Conservation (phyloP, 1,140 invertebrate species). For the Uloborus diversus region DNA sequence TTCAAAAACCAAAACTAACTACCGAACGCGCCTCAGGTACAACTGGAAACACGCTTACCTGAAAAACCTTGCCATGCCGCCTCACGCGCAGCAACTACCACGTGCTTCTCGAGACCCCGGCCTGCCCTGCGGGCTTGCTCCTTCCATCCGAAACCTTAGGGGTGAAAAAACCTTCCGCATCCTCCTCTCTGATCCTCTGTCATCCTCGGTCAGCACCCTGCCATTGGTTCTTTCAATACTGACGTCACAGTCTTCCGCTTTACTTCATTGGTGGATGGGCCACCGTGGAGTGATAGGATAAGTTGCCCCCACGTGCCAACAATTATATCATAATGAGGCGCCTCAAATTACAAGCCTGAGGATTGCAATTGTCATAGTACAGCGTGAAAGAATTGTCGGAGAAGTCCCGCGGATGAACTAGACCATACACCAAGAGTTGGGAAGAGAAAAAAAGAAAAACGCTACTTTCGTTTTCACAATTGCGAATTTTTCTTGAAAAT, state of each 20-base stretch:
- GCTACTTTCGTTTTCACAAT: too few relatives aligned
- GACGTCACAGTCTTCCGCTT: neutral
- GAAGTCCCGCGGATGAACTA: too few relatives aligned
- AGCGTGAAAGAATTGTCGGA: too few relatives aligned
- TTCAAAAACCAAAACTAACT: too few relatives aligned
- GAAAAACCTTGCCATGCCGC: neutral
- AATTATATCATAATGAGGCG: conserved; percentile 47
- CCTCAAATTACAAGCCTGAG: neutral
- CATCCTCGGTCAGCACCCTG: neutral
- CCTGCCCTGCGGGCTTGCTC: neutral
- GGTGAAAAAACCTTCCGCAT: neutral
- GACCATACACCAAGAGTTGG: too few relatives aligned
- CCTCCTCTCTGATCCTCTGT: neutral
- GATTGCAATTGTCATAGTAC: neutral
- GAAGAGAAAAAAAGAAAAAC: too few relatives aligned
- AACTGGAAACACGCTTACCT: neutral
- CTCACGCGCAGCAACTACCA: neutral
- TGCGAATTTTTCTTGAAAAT: too few relatives aligned
- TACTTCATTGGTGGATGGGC: conserved; percentile 3
- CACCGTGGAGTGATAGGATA: neutral
- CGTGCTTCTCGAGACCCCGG: conserved; percentile 1
- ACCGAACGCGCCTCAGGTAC: too few relatives aligned
- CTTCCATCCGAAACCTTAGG: neutral
- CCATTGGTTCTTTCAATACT: neutral
- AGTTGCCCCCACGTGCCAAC: conserved; percentile 18